Conservation (phyloP, 2,797 vertebrate species). For the Schizothorax lantsangensis region DNA sequence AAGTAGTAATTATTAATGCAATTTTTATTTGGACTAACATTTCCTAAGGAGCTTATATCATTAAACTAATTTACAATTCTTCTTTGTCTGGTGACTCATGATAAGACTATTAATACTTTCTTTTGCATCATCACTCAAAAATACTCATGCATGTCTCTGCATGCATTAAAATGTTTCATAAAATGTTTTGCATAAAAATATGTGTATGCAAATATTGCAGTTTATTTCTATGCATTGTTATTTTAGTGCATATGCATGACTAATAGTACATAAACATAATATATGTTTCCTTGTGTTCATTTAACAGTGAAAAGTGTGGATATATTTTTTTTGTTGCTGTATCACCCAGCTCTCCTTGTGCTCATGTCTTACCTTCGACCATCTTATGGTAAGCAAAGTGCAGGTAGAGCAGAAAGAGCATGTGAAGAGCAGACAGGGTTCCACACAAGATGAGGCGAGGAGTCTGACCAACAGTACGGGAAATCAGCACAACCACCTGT, state of each 20-base stretch:
- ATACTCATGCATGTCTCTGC: background rate
- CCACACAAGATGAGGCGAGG: conserved; percentile 93
- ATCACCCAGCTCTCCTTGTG: background rate
- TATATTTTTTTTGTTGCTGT: background rate
- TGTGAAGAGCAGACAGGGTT: conserved; percentile 87
- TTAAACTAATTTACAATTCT: background rate
- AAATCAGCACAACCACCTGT: conserved; percentile 91
- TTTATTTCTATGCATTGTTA: background rate
- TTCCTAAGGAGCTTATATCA: background rate
- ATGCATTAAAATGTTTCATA: background rate
- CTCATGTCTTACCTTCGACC: conserved; percentile 86
- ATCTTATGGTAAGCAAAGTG: conserved; percentile 98
- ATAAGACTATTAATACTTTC: background rate
- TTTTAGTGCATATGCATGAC: background rate
- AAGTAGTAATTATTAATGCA: background rate
- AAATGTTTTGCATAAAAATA: background rate
- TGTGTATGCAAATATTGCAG: background rate
- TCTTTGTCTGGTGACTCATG: background rate
- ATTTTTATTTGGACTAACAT: background rate
- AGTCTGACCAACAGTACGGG: conserved; percentile 91
- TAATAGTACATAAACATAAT: background rate
- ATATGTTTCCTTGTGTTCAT: background rate
- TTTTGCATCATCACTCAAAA: background rate
- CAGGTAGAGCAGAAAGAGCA: conserved; percentile 96
- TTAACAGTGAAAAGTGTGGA: background rate